Conservation (phyloP, 2,113 vertebrate species). For the Melanocharis versteri region DNA sequence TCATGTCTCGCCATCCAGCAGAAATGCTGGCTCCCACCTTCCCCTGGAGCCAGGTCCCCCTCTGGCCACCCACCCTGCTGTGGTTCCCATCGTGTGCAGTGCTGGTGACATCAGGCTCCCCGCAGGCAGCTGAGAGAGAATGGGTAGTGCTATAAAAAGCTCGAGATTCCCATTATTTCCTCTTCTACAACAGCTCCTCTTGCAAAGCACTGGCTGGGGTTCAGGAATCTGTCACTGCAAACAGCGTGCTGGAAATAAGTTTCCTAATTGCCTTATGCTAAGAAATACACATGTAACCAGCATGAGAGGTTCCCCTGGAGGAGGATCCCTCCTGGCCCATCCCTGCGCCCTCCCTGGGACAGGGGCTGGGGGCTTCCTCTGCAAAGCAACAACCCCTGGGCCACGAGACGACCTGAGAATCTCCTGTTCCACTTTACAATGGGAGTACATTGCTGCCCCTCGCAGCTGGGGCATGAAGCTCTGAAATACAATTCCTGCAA, state of each 20-base stretch:
- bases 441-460: background rate
- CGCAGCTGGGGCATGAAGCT: background rate
- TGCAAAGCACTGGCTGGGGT: background rate
- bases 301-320: accelerated
- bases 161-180: constrained; percentile 15
- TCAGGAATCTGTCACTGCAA: constrained; percentile 47
- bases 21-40: background rate
- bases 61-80: accelerated
- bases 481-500: background rate
- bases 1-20: accelerated
- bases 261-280: background rate
- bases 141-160: background rate
- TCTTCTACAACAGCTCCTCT: constrained; percentile 20
- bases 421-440: background rate
- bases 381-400: background rate
- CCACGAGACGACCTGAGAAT: background rate
- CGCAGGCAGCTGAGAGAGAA: background rate
- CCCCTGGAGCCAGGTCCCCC: background rate
- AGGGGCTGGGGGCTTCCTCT: background rate
- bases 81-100: background rate
- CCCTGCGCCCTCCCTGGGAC: background rate
- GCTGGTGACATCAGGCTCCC: background rate
- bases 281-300: background rate
- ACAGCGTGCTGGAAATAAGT: background rate
- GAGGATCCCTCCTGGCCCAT: background rate